Evolutionary conservation across 2,888 invertebrate species (phyloP).

Genomic region (Lamellibrachia satsuma): DNA sequence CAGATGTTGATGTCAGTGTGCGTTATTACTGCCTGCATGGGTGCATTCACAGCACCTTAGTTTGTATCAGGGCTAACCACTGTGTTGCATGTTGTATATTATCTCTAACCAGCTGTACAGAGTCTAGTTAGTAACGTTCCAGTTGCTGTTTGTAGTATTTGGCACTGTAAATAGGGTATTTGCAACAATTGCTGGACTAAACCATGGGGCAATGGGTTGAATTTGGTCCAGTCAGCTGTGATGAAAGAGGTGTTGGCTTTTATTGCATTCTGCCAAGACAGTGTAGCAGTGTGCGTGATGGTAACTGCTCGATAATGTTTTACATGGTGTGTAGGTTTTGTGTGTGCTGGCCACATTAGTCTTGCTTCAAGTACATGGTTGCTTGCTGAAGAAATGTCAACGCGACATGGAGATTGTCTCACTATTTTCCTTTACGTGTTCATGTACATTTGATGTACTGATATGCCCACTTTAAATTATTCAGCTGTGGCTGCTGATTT

Average conservation of each 20-base stretch:
- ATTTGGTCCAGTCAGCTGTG: background rate
- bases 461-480: background rate
- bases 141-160: constrained; percentile 17
- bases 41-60: background rate
- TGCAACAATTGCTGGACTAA: background rate
- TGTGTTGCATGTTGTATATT: background rate
- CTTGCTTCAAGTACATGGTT: background rate
- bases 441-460: background rate
- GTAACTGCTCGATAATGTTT: background rate
- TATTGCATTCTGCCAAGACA: background rate
- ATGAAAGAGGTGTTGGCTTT: background rate
- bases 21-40: background rate
- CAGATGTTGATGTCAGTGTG: background rate
- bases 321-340: background rate
- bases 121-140: constrained; percentile 8
- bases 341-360: background rate
- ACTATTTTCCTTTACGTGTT: background rate
- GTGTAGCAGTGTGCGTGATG: background rate
- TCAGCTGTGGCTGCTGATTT: background rate
- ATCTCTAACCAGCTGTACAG: background rate
- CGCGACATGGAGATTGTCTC: background rate
- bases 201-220: background rate
- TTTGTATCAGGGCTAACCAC: background rate
- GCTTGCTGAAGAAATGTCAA: background rate
- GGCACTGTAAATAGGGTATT: constrained; percentile 6